Evolutionary conservation across 2,113 vertebrate species (phyloP).

Genomic region (Oryzias celebensis): DNA sequence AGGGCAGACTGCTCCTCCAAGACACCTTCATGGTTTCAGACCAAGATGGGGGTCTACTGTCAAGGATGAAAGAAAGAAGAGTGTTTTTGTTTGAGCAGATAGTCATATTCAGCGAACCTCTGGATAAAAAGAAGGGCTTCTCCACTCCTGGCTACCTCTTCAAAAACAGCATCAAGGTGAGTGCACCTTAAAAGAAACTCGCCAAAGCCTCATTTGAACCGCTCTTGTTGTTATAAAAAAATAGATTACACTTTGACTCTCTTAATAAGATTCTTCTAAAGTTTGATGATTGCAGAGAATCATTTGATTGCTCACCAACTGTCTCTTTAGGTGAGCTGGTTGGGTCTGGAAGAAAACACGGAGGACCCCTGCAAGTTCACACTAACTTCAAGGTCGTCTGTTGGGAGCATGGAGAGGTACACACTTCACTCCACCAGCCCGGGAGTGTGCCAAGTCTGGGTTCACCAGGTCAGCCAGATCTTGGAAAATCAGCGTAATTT

Average conservation of each 20-base stretch:
- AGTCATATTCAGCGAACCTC: conserved; percentile 96
- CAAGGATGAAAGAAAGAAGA: conserved; percentile 93
- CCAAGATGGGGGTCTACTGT: conserved; percentile 89
- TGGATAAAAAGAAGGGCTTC: conserved; percentile 98
- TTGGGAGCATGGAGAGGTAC: conserved; percentile 84
- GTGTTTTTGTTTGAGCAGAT: conserved; percentile 98
- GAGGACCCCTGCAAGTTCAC: conserved; percentile 97
- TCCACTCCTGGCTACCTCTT: conserved; percentile 95
- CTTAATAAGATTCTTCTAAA: neutral
- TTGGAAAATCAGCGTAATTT: conserved; percentile 99
- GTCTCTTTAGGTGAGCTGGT: conserved; percentile 88
- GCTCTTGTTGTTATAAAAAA: neutral
- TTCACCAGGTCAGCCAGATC: conserved; percentile 97
- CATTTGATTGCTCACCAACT: neutral
- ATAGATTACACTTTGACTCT: neutral
- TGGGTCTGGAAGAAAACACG: conserved; percentile 92
- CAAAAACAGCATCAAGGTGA: conserved; percentile 95
- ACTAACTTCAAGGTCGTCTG: conserved; percentile 89
- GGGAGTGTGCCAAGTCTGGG: conserved; percentile 88
- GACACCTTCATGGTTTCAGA: conserved; percentile 96
- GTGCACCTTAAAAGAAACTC: neutral
- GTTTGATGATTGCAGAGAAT: too few species aligned
- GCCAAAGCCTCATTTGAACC: neutral
- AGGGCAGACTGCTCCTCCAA: conserved; percentile 94
- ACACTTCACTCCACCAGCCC: conserved; percentile 88